Evolutionary conservation across 1,140 invertebrate genomes (phyloP).

Genomic region (Caligus rogercresseyi): DNA sequence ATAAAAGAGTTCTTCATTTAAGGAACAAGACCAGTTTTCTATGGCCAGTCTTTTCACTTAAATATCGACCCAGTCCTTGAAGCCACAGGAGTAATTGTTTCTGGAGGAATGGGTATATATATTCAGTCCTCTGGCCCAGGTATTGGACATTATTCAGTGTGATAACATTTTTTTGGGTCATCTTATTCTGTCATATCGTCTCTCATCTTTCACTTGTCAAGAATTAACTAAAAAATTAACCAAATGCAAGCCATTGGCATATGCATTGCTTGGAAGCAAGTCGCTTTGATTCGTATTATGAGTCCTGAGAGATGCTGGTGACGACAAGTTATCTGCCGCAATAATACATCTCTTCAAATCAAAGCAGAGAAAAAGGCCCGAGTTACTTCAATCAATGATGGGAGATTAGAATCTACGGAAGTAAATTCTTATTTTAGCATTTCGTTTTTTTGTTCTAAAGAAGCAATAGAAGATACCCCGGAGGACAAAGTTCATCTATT

Average conservation of each 20-base stretch:
- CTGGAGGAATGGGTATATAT: not conserved
- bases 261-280: too few relatives aligned
- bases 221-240: not conserved
- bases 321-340: not conserved
- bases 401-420: not conserved
- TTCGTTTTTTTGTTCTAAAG: not conserved
- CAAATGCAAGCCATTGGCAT: not conserved
- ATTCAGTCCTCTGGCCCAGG: not conserved
- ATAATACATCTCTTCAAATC: not conserved
- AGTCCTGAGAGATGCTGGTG: not conserved
- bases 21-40: not conserved
- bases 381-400: not conserved
- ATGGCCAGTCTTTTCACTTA: not conserved
- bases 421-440: not conserved
- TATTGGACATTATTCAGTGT: not conserved
- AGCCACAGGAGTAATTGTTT: not conserved
- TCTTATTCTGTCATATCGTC: not conserved
- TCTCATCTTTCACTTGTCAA: not conserved
- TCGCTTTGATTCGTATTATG: not conserved
- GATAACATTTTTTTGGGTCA: not conserved
- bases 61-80: not conserved
- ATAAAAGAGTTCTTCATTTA: not conserved
- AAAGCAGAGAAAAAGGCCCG: not conserved
- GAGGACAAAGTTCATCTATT: not conserved
- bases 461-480: not conserved